Evolutionary conservation across 2,113 vertebrate genomes (phyloP).

Genomic region (Dipodomys stephensi): DNA sequence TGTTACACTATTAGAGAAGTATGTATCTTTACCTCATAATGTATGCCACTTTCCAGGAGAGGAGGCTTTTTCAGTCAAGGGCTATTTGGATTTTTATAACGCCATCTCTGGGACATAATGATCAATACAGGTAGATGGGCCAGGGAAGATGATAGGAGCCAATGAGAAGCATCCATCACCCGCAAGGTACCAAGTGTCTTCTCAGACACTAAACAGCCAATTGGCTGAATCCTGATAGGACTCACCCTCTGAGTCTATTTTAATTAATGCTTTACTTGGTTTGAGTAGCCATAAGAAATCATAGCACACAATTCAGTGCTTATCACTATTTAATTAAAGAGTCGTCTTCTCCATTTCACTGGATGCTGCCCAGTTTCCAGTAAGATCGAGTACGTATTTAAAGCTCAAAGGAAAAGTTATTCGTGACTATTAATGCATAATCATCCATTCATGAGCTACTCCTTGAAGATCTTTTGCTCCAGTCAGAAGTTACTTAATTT

Average conservation of each 20-base stretch:
- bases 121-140: too few species aligned
- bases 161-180: too few species aligned
- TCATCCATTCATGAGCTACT: background rate
- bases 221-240: background rate
- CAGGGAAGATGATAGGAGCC: too few species aligned
- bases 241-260: background rate
- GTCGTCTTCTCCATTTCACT: conserved; percentile 13
- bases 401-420: background rate
- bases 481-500: conserved; percentile 5
- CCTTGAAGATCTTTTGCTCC: background rate
- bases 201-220: too few species aligned
- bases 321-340: background rate
- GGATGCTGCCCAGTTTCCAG: background rate
- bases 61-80: too few species aligned
- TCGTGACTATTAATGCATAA: background rate
- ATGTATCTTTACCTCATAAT: background rate
- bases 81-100: too few species aligned
- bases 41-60: background rate
- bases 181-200: too few species aligned
- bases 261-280: conserved; percentile 28
- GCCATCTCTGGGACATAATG: too few species aligned
- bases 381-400: background rate
- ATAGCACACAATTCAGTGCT: conserved; percentile 6
- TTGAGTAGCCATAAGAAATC: conserved; percentile 10
- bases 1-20: background rate